Base-by-base conservation (phyloP, 2,113 vertebrate species). In the Perognathus longimembris region DNA sequence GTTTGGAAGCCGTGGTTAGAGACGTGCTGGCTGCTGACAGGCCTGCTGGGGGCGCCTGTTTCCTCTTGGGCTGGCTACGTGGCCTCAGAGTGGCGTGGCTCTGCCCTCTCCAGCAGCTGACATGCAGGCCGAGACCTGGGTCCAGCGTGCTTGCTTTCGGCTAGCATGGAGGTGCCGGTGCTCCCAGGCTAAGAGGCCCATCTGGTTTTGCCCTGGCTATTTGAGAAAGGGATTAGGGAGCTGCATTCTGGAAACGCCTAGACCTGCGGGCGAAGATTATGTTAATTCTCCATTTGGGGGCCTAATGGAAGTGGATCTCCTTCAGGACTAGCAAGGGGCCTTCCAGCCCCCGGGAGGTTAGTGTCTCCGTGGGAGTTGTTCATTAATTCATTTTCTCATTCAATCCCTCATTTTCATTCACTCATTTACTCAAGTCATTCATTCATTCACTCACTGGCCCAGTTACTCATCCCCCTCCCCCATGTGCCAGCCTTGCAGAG, bases 171-270 rank as follows among this genome's bases (percentile, higher is more conserved):
- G 76, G 34, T 54, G 28, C 36, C 3, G 5, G 24, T 4, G 28
- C 42, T 87, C 36, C 11, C 22, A 15, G 70, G 64, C 30, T 3
- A 6, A 20, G 22, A 12, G 63, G 5, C 34, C 63, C 18, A 5
- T 0, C 32, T 69, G 61, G 26, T 64, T 91, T 79, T 63, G 83
- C 92, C 50, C 63, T 50, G 64, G 22, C 17, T 91, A 22, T 91
- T 77, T 86, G 85, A 57, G 36, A 75, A 92, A 80, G 42, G 66
- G 88, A 63, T 96, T 76, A 85, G 64, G 71, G 4, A 50, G n/a
- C 67, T 63, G 28, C 74, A 50, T 77, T 81, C 77, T 67, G 69
- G 85, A 73, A 94, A 63, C 32, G 42, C 84, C 36, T 22, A 71
- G 54, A 57, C 18, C 57, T 1, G 4, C 30, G 45, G 38, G 81